Evolutionary conservation across 1,140 invertebrate genomes (phyloP).

Genomic region (Camponotus floridanus): DNA sequence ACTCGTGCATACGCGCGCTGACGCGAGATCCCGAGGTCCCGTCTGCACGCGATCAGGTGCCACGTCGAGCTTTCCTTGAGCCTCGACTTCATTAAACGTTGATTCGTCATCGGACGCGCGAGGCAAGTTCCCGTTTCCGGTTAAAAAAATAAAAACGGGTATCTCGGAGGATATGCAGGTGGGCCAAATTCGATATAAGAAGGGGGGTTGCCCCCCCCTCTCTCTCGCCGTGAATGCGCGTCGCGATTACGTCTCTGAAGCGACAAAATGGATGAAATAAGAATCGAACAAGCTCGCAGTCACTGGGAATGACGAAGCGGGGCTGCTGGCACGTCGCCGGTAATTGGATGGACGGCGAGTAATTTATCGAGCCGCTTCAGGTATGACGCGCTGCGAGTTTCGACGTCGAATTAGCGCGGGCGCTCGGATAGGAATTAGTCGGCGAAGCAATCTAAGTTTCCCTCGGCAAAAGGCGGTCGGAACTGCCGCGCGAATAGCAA

Average conservation of each 20-base stretch:
- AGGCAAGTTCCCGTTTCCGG: too few species aligned
- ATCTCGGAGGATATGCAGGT: not conserved
- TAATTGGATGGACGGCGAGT: slow-evolving; percentile 63
- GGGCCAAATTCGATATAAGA: not conserved
- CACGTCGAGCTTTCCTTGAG: slow-evolving; percentile 22
- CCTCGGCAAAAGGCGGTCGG: not conserved
- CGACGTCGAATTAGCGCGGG: slow-evolving; percentile 59
- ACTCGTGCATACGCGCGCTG: slow-evolving; percentile 57
- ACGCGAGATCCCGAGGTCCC: slow-evolving; percentile 59
- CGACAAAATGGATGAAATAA: slow-evolving; percentile 25
- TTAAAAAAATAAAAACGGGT: not conserved
- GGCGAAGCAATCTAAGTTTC: slow-evolving; percentile 65
- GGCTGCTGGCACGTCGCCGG: slow-evolving; percentile 40
- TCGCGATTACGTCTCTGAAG: not conserved
- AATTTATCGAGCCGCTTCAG: slow-evolving; percentile 64
- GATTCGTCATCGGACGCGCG: not conserved
- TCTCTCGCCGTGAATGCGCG: not conserved
- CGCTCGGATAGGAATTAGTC: slow-evolving; percentile 60
- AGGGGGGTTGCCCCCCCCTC: not conserved
- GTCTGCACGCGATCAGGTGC: slow-evolving; percentile 41
- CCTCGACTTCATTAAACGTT: slow-evolving; percentile 4
- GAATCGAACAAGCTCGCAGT: slow-evolving; percentile 34
- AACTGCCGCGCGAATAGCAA: slow-evolving; percentile 35
- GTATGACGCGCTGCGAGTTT: slow-evolving; percentile 61
- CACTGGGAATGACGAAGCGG: slow-evolving; percentile 52